Conservation (phyloP, 2,888 invertebrate genomes). For the Drosophila imparisetae region DNA sequence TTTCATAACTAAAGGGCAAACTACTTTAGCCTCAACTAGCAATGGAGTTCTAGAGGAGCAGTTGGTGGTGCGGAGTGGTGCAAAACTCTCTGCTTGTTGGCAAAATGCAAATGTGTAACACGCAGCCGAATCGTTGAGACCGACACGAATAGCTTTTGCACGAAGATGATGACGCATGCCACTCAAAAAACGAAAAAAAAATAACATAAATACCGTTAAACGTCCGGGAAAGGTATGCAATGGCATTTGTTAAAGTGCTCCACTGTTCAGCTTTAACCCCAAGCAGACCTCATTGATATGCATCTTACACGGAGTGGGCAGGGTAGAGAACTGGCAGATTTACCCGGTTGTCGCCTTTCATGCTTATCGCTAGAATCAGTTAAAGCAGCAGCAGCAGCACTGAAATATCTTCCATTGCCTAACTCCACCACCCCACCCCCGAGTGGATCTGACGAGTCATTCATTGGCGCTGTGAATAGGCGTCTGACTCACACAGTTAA, state of each 20-base stretch:
- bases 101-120: conserved; percentile 77
- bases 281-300: conserved; percentile 63
- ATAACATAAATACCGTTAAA: conserved; percentile 45
- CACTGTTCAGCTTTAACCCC: conserved; percentile 10
- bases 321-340: conserved; percentile 26
- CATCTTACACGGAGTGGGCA: conserved; percentile 20
- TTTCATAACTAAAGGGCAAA: conserved; percentile 67
- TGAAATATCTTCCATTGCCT: conserved; percentile 65
- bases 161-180: conserved; percentile 70
- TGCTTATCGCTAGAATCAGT: conserved; percentile 71
- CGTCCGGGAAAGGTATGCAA: conserved; percentile 42
- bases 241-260: conserved; percentile 38
- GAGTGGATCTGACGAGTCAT: conserved; percentile 30
- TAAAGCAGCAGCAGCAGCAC: conserved; percentile 16
- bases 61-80: not conserved
- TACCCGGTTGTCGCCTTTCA: conserved; percentile 59
- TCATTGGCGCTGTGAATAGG: conserved; percentile 41
- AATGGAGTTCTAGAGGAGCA: not conserved
- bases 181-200: conserved; percentile 30
- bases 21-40: conserved; percentile 60
- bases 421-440: not conserved
- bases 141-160: conserved; percentile 50
- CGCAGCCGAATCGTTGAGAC: conserved; percentile 44
- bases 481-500: conserved; percentile 70
- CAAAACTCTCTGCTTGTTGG: conserved; percentile 2